Conservation (phyloP, 2,888 invertebrate species). For the Panzeria rudis region DNA sequence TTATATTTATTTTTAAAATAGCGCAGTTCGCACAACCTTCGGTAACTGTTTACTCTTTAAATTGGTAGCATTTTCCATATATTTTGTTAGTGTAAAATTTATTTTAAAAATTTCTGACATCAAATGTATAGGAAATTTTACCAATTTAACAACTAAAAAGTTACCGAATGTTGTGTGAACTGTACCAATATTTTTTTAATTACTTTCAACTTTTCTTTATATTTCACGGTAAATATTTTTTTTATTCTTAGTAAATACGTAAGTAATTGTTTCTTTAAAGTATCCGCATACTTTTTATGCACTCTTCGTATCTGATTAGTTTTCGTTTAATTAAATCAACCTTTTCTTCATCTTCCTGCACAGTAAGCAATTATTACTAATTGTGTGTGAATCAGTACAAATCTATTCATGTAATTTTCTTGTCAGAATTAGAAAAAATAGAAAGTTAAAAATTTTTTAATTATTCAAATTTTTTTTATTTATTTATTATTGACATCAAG, state of each 20-base stretch:
- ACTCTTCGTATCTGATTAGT: neutral
- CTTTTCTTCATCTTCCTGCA: neutral
- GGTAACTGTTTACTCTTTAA: no score
- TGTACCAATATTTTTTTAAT: no score
- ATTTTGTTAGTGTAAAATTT: no score
- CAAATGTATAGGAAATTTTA: no score
- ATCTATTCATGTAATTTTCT: conserved; percentile 7
- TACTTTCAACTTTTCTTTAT: no score
- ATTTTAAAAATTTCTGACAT: no score
- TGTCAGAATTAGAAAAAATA: conserved; percentile 1
- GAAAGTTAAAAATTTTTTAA: conserved; percentile 52
- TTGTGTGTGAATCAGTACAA: conserved; percentile 32
- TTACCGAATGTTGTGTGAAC: no score
- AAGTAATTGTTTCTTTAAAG: conserved; percentile 9
- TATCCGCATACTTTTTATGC: neutral
- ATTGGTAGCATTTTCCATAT: no score
- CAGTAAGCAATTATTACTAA: conserved; percentile 13
- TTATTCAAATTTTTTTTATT: conserved; percentile 41
- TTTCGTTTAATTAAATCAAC: conserved; percentile 12
- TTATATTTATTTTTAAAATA: no score
- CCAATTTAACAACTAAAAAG: no score
- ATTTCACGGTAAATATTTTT: neutral
- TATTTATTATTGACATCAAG: conserved; percentile 38
- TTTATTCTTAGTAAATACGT: neutral
- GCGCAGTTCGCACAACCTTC: no score